Evolutionary conservation across 1,140 invertebrate species (phyloP).

Genomic region (Ylistrum balloti): DNA sequence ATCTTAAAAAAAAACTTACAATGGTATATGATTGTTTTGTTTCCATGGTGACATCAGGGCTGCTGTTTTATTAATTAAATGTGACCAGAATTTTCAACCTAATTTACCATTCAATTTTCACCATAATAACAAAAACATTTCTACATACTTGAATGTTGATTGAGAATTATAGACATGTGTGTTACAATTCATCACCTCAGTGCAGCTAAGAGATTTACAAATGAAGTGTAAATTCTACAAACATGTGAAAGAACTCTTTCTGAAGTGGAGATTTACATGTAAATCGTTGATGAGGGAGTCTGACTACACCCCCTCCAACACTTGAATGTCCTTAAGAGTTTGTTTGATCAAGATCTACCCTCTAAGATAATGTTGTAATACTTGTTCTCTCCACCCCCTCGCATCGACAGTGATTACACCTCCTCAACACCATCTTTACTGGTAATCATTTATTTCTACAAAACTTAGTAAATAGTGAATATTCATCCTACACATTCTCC

Average conservation of each 20-base stretch:
- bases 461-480: background rate
- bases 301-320: background rate
- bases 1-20: too few relatives aligned
- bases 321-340: background rate
- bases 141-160: background rate
- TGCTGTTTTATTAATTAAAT: background rate
- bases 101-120: background rate
- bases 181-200: background rate
- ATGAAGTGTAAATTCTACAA: background rate
- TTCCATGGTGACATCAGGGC: too few relatives aligned
- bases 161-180: slow-evolving; percentile 7
- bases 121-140: background rate
- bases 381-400: background rate
- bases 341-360: background rate
- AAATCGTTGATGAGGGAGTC: background rate
- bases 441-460: background rate
- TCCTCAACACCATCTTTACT: too few relatives aligned
- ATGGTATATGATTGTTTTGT: too few relatives aligned
- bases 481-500: background rate
- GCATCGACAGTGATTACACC: background rate
- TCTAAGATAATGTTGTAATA: background rate
- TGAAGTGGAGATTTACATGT: slow-evolving; percentile 14
- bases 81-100: too few relatives aligned
- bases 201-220: background rate
- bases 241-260: background rate